Conservation (phyloP, 2,888 invertebrate species). For the Margaritifera margaritifera region DNA sequence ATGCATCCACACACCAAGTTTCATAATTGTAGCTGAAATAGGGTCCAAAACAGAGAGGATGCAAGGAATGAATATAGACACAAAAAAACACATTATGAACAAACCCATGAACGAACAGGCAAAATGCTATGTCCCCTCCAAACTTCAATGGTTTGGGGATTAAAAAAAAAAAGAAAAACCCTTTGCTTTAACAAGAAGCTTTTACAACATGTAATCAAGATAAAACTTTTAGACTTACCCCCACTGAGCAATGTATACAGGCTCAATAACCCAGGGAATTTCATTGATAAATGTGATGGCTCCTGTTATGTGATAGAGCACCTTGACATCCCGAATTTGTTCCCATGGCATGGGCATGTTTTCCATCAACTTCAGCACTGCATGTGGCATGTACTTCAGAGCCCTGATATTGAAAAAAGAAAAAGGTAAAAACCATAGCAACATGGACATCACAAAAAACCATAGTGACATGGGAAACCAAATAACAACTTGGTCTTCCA, state of each 20-base stretch:
- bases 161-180: background rate
- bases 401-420: conserved; percentile 78
- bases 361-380: conserved; percentile 97
- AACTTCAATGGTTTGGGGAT: background rate
- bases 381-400: conserved; percentile 99
- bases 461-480: no score
- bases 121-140: no score
- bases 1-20: no score
- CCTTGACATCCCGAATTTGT: conserved; percentile 98
- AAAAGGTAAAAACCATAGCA: background rate
- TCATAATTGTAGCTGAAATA: no score
- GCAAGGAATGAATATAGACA: no score
- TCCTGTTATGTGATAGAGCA: conserved; percentile 97
- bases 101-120: no score
- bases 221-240: conserved; percentile 78
- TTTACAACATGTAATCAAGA: background rate
- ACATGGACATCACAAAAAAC: no score
- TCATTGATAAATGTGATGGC: conserved; percentile 99
- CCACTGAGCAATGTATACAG: conserved; percentile 99
- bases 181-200: background rate
- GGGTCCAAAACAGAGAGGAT: no score
- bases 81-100: no score
- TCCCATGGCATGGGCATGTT: conserved; percentile 99
- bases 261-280: conserved; percentile 99
- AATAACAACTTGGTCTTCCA: no score